A percentile compares a stretch with the other conserved stretches of the same genome.
These are phyloP conservation scores for Hassar affinis DNA, from an alignment of 2,113 vertebrate genomes.

Conservation along the genomic window DNA sequence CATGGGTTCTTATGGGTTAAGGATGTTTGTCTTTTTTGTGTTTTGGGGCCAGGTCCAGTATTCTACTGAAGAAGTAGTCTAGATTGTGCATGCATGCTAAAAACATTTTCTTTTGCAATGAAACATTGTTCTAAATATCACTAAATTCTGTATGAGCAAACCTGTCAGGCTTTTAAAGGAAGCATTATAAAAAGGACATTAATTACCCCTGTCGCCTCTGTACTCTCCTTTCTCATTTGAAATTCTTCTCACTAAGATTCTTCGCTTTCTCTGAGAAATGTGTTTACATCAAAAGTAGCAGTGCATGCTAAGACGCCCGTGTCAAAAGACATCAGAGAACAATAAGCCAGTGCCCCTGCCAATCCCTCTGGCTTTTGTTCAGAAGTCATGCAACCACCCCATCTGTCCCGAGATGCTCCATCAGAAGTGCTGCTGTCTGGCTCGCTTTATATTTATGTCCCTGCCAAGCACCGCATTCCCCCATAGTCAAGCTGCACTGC, in stretches of 20 bases:
- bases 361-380: slow-evolving; percentile 51
- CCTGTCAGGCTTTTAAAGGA: slow-evolving; percentile 5
- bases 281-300: slow-evolving; percentile 46
- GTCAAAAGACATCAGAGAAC: slow-evolving; percentile 47
- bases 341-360: slow-evolving; percentile 45
- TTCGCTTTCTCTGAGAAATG: slow-evolving; percentile 17
- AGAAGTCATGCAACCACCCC: slow-evolving; percentile 52
- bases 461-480: slow-evolving; percentile 50
- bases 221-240: not conserved
- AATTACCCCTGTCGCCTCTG: slow-evolving; percentile 9
- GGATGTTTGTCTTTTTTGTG: not conserved
- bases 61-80: not conserved
- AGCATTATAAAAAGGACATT: not conserved
- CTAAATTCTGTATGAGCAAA: not conserved
- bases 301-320: slow-evolving; percentile 30
- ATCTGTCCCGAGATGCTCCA: slow-evolving; percentile 51
- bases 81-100: not conserved
- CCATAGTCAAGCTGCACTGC: slow-evolving; percentile 36
- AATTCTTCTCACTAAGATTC: not conserved
- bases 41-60: not conserved
- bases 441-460: slow-evolving; percentile 44
- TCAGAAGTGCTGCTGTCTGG: slow-evolving; percentile 48
- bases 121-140: no score
- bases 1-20: no score
- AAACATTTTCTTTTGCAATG: not conserved